These are phyloP conservation scores for Amphiprion percula DNA, from an alignment of 2,113 vertebrate genomes.

Conservation along the genomic window DNA sequence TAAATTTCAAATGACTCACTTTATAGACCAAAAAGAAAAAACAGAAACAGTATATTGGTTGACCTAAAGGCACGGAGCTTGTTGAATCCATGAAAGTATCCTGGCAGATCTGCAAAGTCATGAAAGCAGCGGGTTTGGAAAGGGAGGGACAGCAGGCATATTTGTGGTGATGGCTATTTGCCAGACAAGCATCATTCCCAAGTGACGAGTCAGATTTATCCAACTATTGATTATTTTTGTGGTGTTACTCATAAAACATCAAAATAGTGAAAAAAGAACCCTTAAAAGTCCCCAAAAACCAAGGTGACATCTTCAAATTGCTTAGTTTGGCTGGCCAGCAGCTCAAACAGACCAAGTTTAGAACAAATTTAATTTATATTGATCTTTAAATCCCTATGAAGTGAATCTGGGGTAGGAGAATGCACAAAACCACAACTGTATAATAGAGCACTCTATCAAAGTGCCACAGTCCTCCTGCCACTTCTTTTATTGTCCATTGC, in stretches of 20 bases:
- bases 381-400: not conserved
- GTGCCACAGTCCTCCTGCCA: constrained; percentile 23
- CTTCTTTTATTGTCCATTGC: constrained; percentile 17
- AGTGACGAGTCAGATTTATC: not conserved
- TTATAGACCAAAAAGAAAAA: constrained; percentile 33
- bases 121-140: constrained; percentile 17
- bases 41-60: constrained; percentile 25
- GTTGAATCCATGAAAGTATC: constrained; percentile 6
- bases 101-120: not conserved
- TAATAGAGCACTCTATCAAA: constrained; percentile 10
- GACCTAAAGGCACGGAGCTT: not conserved
- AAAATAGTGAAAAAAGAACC: not conserved
- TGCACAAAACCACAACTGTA: not conserved
- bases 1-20: constrained; percentile 51
- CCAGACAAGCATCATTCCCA: not conserved
- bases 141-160: not conserved
- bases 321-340: no score
- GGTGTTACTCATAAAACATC: not conserved
- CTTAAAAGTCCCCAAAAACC: not conserved
- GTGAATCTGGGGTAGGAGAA: not conserved
- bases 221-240: not conserved
- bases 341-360: no score
- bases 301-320: not conserved
- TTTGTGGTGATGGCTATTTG: not conserved
- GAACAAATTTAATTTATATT: not conserved